Evolutionary conservation across 2,797 vertebrate species (phyloP).

Genomic region (Clarias fuscus): DNA sequence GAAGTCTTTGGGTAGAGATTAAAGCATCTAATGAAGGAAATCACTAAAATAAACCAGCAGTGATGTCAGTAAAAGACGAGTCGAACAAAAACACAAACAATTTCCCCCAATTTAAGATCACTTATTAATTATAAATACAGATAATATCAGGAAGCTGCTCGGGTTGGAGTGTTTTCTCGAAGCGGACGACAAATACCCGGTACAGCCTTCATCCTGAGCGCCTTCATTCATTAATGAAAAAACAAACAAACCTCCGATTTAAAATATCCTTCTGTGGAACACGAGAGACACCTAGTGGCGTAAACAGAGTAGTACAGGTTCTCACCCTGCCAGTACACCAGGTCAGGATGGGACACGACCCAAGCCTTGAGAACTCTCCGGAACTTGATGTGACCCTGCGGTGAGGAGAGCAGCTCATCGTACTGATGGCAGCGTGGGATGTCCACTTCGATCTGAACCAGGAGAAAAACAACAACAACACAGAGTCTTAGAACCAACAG

Average conservation of each 20-base stretch:
- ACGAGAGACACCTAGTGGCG: conserved; percentile 66
- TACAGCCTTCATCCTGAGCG: too few relatives aligned
- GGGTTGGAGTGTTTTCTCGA: too few relatives aligned
- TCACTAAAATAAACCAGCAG: neutral
- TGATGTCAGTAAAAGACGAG: neutral
- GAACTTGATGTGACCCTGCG: conserved; percentile 96
- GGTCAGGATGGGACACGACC: conserved; percentile 96
- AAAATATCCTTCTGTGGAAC: neutral
- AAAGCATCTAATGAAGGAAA: neutral
- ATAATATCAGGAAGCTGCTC: neutral
- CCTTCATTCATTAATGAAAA: neutral
- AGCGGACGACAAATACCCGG: neutral
- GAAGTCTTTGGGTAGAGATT: neutral
- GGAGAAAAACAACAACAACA: neutral
- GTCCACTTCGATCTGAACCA: conserved; percentile 93
- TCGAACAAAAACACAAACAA: neutral
- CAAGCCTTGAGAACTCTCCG: conserved; percentile 96
- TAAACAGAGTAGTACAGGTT: neutral
- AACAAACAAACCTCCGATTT: neutral
- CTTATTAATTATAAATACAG: neutral
- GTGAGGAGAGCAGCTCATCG: conserved; percentile 94
- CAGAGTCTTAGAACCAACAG: too few relatives aligned
- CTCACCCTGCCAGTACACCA: conserved; percentile 97
- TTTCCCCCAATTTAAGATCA: neutral
- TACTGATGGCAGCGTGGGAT: conserved; percentile 99